Conservation (phyloP, 2,113 vertebrate species). For the Prionailurus bengalensis region DNA sequence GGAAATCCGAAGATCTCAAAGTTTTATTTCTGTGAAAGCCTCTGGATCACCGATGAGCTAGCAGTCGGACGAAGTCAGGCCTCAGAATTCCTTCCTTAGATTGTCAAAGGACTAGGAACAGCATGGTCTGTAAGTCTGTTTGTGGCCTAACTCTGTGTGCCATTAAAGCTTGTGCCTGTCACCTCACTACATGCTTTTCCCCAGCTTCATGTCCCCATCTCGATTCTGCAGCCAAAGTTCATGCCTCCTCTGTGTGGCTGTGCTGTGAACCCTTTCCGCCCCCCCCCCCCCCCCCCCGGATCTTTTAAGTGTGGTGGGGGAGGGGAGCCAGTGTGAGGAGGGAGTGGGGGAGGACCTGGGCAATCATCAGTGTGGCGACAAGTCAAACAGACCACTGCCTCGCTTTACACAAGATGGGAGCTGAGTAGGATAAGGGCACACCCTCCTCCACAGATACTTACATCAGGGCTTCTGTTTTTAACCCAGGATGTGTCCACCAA, state of each 20-base stretch:
- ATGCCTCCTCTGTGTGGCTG: accelerated
- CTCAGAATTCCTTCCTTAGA: background rate
- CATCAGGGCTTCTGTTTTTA: background rate
- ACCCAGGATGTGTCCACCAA: background rate
- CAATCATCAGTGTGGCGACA: background rate
- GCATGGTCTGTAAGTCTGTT: background rate
- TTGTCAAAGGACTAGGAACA: background rate
- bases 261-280: background rate
- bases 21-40: background rate
- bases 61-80: background rate
- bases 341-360: background rate
- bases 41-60: background rate
- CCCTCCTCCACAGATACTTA: background rate
- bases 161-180: background rate
- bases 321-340: background rate
- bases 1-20: background rate
- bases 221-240: background rate
- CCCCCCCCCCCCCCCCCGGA: too few relatives aligned
- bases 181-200: background rate
- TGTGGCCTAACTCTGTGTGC: background rate
- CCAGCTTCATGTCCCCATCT: background rate
- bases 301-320: background rate
- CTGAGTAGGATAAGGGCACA: background rate
- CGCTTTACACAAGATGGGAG: background rate
- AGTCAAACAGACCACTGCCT: background rate